A percentile compares a stretch with the other conserved stretches of the same genome.
phyloP scores from a whole-genome alignment of 2,113 vertebrate species.

The Colius striatus region DNA sequence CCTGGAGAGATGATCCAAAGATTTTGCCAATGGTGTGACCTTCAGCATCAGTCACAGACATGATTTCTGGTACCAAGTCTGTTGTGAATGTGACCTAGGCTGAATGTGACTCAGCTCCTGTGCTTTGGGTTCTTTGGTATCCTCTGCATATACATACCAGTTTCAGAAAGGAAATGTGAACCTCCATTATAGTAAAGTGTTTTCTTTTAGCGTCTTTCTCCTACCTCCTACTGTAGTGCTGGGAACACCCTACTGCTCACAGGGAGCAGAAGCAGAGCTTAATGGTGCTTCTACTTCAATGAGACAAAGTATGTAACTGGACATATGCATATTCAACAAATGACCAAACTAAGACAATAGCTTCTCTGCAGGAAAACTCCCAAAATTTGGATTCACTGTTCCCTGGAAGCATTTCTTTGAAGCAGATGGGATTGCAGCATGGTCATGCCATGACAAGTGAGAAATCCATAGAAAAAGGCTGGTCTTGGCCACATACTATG shows the following conservation, averaged over 20 bases:
- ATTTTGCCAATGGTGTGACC: neutral
- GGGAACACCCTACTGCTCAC: neutral
- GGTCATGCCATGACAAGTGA: accelerated
- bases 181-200: neutral
- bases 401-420: neutral
- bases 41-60: accelerated
- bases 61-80: neutral
- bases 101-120: neutral
- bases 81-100: neutral
- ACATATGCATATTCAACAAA: neutral
- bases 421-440: neutral
- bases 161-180: accelerated
- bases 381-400: neutral
- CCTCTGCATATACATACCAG: neutral
- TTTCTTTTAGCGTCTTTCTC: neutral
- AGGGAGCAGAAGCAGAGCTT: neutral
- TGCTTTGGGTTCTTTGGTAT: too few relatives aligned
- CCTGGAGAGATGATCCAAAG: neutral
- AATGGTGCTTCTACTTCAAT: neutral
- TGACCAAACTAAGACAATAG: neutral
- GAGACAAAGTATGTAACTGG: neutral
- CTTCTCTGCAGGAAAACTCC: neutral
- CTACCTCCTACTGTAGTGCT: neutral
- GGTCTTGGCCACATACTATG: neutral
- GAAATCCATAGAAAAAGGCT: neutral